phyloP scores from a whole-genome alignment of 1,140 invertebrate genomes.

The Cotesia chilonis region DNA sequence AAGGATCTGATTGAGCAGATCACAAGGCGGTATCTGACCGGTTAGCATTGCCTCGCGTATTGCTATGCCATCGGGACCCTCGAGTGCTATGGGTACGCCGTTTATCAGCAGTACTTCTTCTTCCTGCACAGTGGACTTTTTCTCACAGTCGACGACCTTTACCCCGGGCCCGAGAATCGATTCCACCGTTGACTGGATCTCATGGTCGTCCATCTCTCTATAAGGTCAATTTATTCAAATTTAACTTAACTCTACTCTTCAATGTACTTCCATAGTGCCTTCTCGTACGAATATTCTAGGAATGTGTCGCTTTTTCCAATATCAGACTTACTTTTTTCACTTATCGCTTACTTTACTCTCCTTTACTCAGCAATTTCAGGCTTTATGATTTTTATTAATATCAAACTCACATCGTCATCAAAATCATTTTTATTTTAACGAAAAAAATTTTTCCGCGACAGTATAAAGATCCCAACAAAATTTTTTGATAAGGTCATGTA shows the following conservation, averaged over 20 bases:
- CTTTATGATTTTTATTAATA: no score
- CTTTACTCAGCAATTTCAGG: no score
- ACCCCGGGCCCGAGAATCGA: conserved; percentile 78
- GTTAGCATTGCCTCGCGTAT: conserved; percentile 76
- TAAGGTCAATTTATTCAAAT: conserved; percentile 32
- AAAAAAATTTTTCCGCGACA: neutral
- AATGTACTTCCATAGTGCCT: conserved; percentile 15
- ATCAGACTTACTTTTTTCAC: neutral
- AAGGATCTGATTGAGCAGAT: conserved; percentile 77
- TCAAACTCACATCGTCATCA: no score
- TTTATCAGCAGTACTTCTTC: conserved; percentile 81
- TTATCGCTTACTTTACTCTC: neutral
- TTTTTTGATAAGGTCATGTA: neutral
- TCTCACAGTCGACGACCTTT: conserved; percentile 80
- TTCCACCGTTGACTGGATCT: conserved; percentile 81
- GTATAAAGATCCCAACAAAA: neutral
- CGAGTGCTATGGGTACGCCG: conserved; percentile 75
- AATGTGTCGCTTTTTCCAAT: no score
- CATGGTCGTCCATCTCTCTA: conserved; percentile 73
- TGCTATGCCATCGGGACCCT: conserved; percentile 75
- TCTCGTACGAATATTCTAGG: conserved; percentile 45
- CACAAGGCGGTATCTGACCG: conserved; percentile 77
- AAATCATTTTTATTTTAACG: no score
- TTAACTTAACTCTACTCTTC: conserved; percentile 6
- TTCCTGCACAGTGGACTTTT: conserved; percentile 76